phyloP scores from a whole-genome alignment of 2,797 vertebrate genomes.

The Sebastes itinus region DNA sequence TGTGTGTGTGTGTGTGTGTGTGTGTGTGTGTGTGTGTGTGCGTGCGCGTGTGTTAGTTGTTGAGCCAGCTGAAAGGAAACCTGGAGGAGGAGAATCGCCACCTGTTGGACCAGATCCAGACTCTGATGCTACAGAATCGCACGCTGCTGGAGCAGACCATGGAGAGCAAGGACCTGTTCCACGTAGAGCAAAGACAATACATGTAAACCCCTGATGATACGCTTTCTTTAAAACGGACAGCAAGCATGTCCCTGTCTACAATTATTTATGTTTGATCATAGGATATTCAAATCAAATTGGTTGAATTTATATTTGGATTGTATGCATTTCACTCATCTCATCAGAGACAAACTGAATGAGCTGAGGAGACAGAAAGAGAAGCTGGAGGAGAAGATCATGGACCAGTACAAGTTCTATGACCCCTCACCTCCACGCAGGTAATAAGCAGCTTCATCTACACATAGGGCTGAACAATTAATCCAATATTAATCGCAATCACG shows the following conservation, averaged over 20 bases:
- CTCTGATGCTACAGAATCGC: constrained; percentile 97
- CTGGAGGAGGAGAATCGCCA: constrained; percentile 99
- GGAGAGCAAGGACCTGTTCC: constrained; percentile 99
- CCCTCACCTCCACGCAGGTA: constrained; percentile 97
- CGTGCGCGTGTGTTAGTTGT: constrained; percentile 83
- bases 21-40: not conserved
- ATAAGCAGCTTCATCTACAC: not conserved
- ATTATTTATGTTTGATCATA: not conserved
- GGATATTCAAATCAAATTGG: not conserved
- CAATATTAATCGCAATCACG: no score
- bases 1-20: not conserved
- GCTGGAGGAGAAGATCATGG: constrained; percentile 99
- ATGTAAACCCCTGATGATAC: constrained; percentile 82
- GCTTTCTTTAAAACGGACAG: not conserved
- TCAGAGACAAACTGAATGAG: constrained; percentile 96
- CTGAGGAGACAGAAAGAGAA: constrained; percentile 98
- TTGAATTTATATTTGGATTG: not conserved
- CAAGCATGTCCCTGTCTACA: not conserved
- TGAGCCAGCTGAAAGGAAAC: constrained; percentile 98
- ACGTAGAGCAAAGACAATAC: constrained; percentile 97
- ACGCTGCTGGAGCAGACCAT: constrained; percentile 97
- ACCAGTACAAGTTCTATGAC: constrained; percentile 99
- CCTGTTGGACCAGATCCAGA: constrained; percentile 97
- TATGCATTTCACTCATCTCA: not conserved
- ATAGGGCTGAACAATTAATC: no score